phyloP scores from a whole-genome alignment of 2,888 invertebrate species.

The Halocaridina rubra region DNA sequence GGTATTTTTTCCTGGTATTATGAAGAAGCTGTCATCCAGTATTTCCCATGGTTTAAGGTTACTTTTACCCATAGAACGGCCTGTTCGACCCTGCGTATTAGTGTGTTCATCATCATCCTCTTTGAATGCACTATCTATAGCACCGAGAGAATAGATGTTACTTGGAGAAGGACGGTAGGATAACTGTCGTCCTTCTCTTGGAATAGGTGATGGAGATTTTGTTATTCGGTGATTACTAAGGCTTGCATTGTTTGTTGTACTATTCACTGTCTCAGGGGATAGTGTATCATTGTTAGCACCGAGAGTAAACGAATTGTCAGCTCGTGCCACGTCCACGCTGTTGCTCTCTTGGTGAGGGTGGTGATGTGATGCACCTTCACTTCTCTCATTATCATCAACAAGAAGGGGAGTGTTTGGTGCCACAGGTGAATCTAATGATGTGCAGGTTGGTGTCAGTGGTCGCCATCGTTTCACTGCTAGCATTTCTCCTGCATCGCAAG shows the following conservation, averaged over 20 bases:
- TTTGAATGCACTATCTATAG: neutral
- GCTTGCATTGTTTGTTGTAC: neutral
- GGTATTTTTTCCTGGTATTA: neutral
- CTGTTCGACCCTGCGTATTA: neutral
- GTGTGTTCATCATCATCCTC: neutral
- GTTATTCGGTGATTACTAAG: neutral
- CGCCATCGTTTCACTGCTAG: slow-evolving; percentile 64
- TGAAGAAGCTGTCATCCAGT: slow-evolving; percentile 7
- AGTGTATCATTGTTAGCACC: slow-evolving; percentile 14
- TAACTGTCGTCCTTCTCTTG: neutral
- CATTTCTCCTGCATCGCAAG: slow-evolving; percentile 61
- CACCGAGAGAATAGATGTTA: slow-evolving; percentile 19
- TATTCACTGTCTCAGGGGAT: neutral
- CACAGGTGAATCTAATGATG: neutral
- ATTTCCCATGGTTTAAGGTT: slow-evolving; percentile 26
- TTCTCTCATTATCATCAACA: neutral
- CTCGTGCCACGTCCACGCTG: slow-evolving; percentile 18
- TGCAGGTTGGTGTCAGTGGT: slow-evolving; percentile 3
- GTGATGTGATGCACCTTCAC: neutral
- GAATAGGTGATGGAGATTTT: neutral
- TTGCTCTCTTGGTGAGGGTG: slow-evolving; percentile 17
- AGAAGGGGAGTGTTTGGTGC: slow-evolving; percentile 4
- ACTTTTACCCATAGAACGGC: slow-evolving; percentile 32
- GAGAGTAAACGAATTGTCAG: neutral
- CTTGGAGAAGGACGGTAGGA: neutral